Percentiles rank a stretch among this genome's conserved stretches.
Evolutionary conservation across 2,113 vertebrate species (phyloP).

Genomic region (Camelus bactrianus): DNA sequence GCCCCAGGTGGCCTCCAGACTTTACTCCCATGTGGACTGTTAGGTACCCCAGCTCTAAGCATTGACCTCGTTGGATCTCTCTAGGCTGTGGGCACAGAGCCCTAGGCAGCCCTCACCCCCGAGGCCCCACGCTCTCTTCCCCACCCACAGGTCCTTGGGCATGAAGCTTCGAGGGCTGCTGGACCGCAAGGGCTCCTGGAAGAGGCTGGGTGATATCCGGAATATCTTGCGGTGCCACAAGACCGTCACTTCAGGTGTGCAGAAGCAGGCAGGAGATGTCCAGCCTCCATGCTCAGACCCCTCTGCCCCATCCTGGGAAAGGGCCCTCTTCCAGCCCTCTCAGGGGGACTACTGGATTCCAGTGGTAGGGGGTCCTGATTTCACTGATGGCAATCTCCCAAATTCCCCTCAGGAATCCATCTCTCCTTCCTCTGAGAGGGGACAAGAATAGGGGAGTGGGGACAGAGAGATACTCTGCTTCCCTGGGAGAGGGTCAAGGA

Average conservation of each 20-base stretch:
- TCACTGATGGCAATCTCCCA: background rate
- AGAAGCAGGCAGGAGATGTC: background rate
- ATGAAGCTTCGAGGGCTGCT: constrained; percentile 81
- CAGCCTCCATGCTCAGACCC: background rate
- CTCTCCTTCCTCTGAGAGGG: background rate
- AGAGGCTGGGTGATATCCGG: constrained; percentile 79
- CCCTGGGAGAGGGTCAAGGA: background rate
- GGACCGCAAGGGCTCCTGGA: constrained; percentile 79
- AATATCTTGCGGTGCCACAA: constrained; percentile 83
- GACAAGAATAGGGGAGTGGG: background rate
- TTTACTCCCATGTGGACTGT: background rate
- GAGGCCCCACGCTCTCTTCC: background rate
- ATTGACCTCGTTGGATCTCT: background rate
- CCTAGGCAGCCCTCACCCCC: background rate
- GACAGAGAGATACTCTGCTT: background rate
- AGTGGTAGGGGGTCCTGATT: background rate
- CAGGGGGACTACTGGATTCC: background rate
- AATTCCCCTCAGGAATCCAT: background rate
- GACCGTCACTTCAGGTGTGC: constrained; percentile 74
- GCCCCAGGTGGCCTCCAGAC: background rate
- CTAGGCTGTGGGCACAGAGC: background rate
- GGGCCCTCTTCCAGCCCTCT: background rate
- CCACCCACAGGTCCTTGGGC: constrained; percentile 74
- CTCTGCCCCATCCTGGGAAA: background rate
- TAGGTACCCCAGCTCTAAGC: background rate